Percentiles rank a stretch among this genome's conserved stretches.
Evolutionary conservation across 2,113 vertebrate species (phyloP).

Genomic region (Callocephalon fimbriatum): DNA sequence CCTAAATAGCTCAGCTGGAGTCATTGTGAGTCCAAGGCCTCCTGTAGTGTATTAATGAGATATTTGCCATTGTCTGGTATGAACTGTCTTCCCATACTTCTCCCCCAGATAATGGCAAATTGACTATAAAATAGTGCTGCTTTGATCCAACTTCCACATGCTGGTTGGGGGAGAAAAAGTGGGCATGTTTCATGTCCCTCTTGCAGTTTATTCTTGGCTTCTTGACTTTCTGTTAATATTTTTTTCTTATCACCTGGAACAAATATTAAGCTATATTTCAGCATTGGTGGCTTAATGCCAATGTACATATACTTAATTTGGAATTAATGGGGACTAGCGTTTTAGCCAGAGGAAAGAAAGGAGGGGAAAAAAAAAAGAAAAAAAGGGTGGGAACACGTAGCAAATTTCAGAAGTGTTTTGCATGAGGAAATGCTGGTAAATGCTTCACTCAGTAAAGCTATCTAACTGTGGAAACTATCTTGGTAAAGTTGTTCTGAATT

Average conservation of each 20-base stretch:
- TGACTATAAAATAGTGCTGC: not conserved
- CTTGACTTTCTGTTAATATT: not conserved
- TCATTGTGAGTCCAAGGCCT: not conserved
- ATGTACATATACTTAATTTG: not conserved
- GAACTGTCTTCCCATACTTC: not conserved
- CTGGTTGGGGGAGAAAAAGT: not conserved
- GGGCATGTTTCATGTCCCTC: not conserved
- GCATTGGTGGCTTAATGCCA: not conserved
- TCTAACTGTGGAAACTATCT: not conserved
- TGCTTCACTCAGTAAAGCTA: not conserved
- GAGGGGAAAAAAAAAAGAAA: accelerated
- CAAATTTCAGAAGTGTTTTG: not conserved
- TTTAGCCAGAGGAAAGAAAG: not conserved
- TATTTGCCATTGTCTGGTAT: not conserved
- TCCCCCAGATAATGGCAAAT: not conserved
- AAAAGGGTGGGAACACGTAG: not conserved
- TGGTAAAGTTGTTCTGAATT: not conserved
- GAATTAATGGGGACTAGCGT: not conserved
- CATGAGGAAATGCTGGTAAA: not conserved
- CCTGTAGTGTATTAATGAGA: not conserved
- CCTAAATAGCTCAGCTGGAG: not conserved
- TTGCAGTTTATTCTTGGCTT: not conserved
- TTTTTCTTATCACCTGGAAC: too few relatives aligned
- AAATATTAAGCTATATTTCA: not conserved
- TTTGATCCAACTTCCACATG: not conserved